These are phyloP conservation scores for Biston stratarius DNA, from an alignment of 2,888 invertebrate species.

Conservation along the genomic window DNA sequence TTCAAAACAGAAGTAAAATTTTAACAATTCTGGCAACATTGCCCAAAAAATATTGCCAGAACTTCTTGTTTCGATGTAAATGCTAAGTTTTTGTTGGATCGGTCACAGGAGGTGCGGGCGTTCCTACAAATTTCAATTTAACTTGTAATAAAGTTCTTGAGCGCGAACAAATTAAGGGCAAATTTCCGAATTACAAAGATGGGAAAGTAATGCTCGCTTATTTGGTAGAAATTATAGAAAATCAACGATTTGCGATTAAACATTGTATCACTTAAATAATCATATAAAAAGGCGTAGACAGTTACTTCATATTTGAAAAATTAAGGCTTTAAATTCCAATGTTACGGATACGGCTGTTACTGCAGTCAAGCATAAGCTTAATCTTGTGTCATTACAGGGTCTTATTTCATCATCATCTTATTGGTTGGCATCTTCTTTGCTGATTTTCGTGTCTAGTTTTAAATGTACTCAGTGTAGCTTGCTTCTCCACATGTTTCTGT, in stretches of 20 bases:
- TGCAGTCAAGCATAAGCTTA: no score
- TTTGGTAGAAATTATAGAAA: neutral
- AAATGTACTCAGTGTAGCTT: no score
- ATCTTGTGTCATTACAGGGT: no score
- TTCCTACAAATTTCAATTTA: conserved; percentile 77
- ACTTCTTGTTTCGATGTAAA: conserved; percentile 46
- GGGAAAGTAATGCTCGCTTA: conserved; percentile 9
- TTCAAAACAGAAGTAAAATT: conserved; percentile 47
- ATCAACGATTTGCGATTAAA: neutral
- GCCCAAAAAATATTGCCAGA: conserved; percentile 49
- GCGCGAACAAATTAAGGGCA: conserved; percentile 69
- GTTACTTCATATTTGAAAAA: no score
- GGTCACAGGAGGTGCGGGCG: conserved; percentile 50
- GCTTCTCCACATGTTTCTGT: no score
- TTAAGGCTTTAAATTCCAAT: no score
- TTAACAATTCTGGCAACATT: conserved; percentile 50
- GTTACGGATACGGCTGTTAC: no score
- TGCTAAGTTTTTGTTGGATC: conserved; percentile 36
- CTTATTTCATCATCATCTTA: no score
- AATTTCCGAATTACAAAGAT: conserved; percentile 52
- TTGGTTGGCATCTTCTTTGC: no score
- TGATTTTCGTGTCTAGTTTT: no score
- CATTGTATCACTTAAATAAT: no score
- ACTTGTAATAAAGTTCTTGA: conserved; percentile 74
- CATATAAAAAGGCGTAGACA: no score